Evolutionary conservation across 2,797 vertebrate genomes (phyloP).

Genomic region (Paguma larvata): DNA sequence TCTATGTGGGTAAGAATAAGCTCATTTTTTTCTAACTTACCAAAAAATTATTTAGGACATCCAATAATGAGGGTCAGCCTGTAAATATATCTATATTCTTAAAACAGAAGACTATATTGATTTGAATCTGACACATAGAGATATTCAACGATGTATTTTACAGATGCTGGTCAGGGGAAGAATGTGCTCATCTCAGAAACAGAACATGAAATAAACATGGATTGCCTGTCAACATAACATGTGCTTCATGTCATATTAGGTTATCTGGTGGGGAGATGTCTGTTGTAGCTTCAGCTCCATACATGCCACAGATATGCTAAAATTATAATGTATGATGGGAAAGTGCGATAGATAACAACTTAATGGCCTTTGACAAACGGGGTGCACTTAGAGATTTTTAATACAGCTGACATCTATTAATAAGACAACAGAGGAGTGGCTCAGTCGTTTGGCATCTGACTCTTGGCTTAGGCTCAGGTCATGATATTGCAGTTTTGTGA

Average conservation of each 20-base stretch:
- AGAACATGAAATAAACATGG: constrained; percentile 40
- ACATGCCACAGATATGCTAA: not conserved
- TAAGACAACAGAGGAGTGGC: not conserved
- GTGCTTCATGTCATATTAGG: constrained; percentile 41
- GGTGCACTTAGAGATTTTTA: not conserved
- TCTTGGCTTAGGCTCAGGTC: too few species aligned
- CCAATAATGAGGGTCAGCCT: not conserved
- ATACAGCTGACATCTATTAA: not conserved
- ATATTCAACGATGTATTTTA: constrained; percentile 53
- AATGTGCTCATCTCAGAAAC: constrained; percentile 39
- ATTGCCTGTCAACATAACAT: not conserved
- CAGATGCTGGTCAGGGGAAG: not conserved
- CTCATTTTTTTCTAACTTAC: not conserved
- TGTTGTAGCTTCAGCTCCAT: not conserved
- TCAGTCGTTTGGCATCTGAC: too few species aligned
- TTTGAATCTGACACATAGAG: constrained; percentile 52
- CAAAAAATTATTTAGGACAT: not conserved
- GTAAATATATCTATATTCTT: not conserved
- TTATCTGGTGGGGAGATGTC: not conserved
- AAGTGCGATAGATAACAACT: not conserved
- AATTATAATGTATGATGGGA: not conserved
- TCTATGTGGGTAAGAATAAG: not conserved
- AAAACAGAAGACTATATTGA: constrained; percentile 61
- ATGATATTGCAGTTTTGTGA: too few species aligned
- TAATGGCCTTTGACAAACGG: not conserved